Conservation (phyloP, 1,140 invertebrate species). For the Hormaphis cornu region DNA sequence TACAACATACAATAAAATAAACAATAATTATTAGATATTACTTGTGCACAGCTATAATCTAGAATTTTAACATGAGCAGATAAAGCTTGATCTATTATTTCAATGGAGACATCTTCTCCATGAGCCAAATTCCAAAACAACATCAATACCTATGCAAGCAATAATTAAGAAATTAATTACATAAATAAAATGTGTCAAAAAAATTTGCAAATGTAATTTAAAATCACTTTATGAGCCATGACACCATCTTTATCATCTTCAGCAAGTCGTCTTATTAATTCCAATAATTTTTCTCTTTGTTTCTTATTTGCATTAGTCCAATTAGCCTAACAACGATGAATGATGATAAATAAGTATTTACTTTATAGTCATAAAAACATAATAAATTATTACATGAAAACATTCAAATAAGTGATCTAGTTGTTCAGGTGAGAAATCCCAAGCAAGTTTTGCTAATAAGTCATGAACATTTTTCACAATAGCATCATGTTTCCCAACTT, state of each 20-base stretch:
- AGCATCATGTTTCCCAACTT: slow-evolving; percentile 88
- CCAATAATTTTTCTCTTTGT: slow-evolving; percentile 88
- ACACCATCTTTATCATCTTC: slow-evolving; percentile 98
- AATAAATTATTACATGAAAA: slow-evolving; percentile 66
- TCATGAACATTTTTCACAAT: slow-evolving; percentile 97
- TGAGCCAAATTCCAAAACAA: slow-evolving; percentile 96
- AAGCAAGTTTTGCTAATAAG: slow-evolving; percentile 88
- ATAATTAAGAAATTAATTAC: slow-evolving; percentile 10
- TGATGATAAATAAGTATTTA: background rate
- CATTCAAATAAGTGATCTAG: slow-evolving; percentile 95
- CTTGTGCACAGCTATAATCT: slow-evolving; percentile 90
- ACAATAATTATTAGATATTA: slow-evolving; percentile 36
- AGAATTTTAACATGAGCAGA: slow-evolving; percentile 94
- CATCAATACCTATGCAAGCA: slow-evolving; percentile 64
- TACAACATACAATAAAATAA: slow-evolving; percentile 51
- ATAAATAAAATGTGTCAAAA: background rate
- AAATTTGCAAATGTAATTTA: background rate
- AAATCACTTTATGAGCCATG: slow-evolving; percentile 86
- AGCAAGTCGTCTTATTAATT: slow-evolving; percentile 86
- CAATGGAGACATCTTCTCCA: slow-evolving; percentile 89
- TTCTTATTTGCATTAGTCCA: slow-evolving; percentile 95
- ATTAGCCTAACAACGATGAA: slow-evolving; percentile 60
- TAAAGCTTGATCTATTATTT: slow-evolving; percentile 95
- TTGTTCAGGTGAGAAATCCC: slow-evolving; percentile 96
- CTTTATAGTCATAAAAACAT: background rate